Evolutionary conservation across 2,888 invertebrate species (phyloP), one percentile per base, ranked within the genome.

Genomic region (Hydriomena furcata): DNA sequence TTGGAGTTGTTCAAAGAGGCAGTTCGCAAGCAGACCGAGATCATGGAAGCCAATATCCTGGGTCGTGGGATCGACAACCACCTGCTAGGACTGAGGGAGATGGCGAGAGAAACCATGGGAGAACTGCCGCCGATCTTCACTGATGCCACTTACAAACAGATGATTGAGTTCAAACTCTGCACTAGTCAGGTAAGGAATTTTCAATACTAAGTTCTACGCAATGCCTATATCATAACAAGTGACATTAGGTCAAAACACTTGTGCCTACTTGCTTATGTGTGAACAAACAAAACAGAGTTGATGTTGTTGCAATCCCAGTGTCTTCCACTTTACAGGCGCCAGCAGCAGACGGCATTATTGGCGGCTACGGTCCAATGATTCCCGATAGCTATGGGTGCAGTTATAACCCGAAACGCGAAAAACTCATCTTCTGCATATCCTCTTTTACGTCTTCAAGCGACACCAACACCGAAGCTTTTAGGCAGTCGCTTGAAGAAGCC

Each of bases 301-400:
- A n/a, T n/a, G n/a, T n/a, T n/a, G n/a, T n/a, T n/a, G n/a, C n/a
- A n/a, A n/a, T 17, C 4, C 17, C 4, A 17, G 2, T 2, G 2
- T 3, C 2, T 17, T 3, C 4, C 17, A 17, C 2, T 4, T 3
- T 17, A 3, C 17, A 17, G 37, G 93, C 97, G 2, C 97, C 97
- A 5, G 93, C 93, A 24, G 93, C 94, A 4, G 96, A 97, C 56
- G 94, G 95, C 37, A 89, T 88, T 0, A 97, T 98, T 79, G 96
- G 98, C 94, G 98, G 98, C 12, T 99, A 99, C 79, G 99, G 99
- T 0, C 97, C 99, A 0, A 99, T 99, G 1, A 98, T 98, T 28
- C 95, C 96, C 0, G 96, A 99, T 66, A 99, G 99, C 5, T 99
- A 99, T 78, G 99, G 99, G 5, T 97, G 97, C 76, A 96, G 97